These are phyloP conservation scores for Tenthredo mesomela DNA, from an alignment of 2,888 invertebrate species.

Conservation along the genomic window DNA sequence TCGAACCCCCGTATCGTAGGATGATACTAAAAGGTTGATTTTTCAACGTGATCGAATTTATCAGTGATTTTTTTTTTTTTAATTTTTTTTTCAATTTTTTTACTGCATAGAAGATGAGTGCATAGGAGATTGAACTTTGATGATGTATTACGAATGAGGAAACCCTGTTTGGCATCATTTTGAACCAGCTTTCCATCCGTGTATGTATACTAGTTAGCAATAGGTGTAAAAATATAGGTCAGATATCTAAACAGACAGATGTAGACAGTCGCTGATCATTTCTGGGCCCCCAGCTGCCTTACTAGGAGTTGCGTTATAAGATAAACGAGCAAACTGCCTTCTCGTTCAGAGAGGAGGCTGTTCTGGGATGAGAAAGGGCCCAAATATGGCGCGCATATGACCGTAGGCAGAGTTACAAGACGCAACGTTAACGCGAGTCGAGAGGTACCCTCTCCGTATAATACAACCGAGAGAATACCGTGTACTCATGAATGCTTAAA, in stretches of 20 bases:
- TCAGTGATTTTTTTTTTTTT: not conserved
- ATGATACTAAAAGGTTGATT: not conserved
- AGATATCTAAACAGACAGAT: conserved; percentile 24
- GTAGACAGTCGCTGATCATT: conserved; percentile 31
- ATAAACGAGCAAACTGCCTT: conserved; percentile 75
- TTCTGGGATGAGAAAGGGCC: conserved; percentile 66
- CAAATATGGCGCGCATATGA: conserved; percentile 66
- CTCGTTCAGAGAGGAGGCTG: conserved; percentile 57
- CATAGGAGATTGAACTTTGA: not conserved
- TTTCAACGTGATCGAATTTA: not conserved
- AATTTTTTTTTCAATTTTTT: not conserved
- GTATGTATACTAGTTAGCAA: not conserved
- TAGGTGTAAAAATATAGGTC: conserved; percentile 36
- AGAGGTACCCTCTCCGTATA: conserved; percentile 5
- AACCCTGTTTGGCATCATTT: not conserved
- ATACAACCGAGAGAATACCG: not conserved
- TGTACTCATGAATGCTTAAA: conserved; percentile 17
- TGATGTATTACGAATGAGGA: not conserved
- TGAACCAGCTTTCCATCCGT: conserved; percentile 12
- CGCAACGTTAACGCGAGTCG: not conserved
- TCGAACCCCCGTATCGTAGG: not conserved
- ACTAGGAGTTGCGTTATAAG: conserved; percentile 73
- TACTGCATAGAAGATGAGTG: too few relatives aligned
- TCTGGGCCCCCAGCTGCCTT: conserved; percentile 49
- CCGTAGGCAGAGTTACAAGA: conserved; percentile 42